Evolutionary conservation across 2,797 vertebrate species (phyloP), one percentile per base, ranked within the genome.

Genomic region (Sebastes taczanowskii): DNA sequence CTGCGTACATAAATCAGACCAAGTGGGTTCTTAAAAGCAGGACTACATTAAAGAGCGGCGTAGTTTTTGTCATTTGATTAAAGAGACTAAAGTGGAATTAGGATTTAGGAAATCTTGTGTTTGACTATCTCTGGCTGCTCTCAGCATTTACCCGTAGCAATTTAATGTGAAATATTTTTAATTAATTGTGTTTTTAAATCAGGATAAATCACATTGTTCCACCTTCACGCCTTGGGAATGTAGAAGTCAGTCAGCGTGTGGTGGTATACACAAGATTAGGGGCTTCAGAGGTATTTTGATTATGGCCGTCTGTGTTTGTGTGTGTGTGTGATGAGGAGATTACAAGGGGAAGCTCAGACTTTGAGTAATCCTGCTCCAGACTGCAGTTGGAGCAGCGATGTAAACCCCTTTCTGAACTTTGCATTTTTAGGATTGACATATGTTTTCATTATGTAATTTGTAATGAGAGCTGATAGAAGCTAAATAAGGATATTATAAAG

Each of bases 271-370:
- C 69, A 76, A 84, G 91, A 89, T 91, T 91, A 90, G 83, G 79
- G 71, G 76, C 85, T 74, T 81, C 77, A 49, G 88, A 77, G 76
- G 85, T 85, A 58, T 86, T 88, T 84, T 76, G 80, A 78, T 76
- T 77, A 42, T 84, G 74, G 13, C 10, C 67, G 32, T 74, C 63
- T 69, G 78, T 77, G 80, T 80, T 38, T 72, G 80, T 74, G 74
- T 79, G 76, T 84, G 67, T 82, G 83, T 74, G 80, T 25, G 83
- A 83, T 35, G 81, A 74, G 69, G 78, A 87, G 93, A 94, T 93
- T 95, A 95, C 38, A 46, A 90, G 71, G 73, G 71, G 82, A 70
- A 74, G 91, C 89, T 94, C 89, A 94, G 93, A 92, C 91, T 87
- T 79, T 74, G 38, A 70, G 60, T 92, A 94, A 95, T 94, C 92